phyloP scores from a whole-genome alignment of 1,140 invertebrate genomes.

The Wiebesia pumilae region DNA sequence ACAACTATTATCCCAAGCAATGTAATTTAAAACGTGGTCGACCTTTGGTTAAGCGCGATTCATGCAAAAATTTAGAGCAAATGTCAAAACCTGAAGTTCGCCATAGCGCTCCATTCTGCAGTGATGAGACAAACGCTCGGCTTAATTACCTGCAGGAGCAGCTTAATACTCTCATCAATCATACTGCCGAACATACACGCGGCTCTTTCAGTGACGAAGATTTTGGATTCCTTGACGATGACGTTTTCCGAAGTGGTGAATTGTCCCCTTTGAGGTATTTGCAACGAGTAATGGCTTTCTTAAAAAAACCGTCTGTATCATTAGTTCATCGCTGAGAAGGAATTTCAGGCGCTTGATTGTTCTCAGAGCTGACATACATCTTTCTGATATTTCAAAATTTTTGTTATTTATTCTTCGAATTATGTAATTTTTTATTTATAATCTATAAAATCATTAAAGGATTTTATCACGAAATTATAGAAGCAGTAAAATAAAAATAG shows the following conservation, averaged over 20 bases:
- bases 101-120: conserved; percentile 57
- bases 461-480: background rate
- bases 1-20: conserved; percentile 35
- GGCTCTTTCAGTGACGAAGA: conserved; percentile 59
- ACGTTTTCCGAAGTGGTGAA: conserved; percentile 41
- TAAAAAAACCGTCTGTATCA: background rate
- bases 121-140: conserved; percentile 64
- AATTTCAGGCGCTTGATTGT: background rate
- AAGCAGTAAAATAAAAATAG: background rate
- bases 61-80: conserved; percentile 29
- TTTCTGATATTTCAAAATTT: background rate
- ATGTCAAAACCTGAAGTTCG: conserved; percentile 9
- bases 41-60: conserved; percentile 41
- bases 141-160: conserved; percentile 66
- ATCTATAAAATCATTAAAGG: background rate
- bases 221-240: conserved; percentile 52
- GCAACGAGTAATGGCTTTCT: background rate
- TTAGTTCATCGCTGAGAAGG: background rate
- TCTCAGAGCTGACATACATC: background rate
- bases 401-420: background rate
- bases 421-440: background rate
- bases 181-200: conserved; percentile 65
- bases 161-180: conserved; percentile 63
- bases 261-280: conserved; percentile 1
- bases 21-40: conserved; percentile 46